Evolutionary conservation across 2,797 vertebrate species (phyloP).

Genomic region (Gambusia yucatana): DNA sequence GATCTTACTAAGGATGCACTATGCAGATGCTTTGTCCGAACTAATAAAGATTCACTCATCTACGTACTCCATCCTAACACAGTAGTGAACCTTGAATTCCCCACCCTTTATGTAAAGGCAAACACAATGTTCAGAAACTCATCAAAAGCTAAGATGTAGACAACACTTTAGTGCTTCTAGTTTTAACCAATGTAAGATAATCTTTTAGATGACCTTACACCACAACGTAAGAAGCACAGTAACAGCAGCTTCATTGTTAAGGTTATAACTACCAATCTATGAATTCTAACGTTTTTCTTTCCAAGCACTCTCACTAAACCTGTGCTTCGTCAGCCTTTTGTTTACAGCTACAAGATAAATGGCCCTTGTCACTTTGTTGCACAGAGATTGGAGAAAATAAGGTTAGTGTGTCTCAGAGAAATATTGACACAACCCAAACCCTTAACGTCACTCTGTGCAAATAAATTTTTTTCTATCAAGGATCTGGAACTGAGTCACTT

Average conservation of each 20-base stretch:
- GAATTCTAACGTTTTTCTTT: background rate
- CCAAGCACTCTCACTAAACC: background rate
- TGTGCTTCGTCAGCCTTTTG: background rate
- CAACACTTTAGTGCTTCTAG: background rate
- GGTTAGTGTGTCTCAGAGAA: background rate
- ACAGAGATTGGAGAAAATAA: background rate
- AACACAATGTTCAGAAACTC: background rate
- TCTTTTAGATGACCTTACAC: background rate
- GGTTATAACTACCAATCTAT: background rate
- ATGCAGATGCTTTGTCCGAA: background rate
- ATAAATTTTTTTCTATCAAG: background rate
- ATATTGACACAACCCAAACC: background rate
- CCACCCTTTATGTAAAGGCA: background rate
- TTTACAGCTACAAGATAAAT: background rate
- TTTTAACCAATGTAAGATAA: background rate
- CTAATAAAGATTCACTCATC: background rate
- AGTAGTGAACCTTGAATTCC: background rate
- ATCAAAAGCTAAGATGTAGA: background rate
- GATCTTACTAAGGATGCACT: background rate
- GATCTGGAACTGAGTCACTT: background rate
- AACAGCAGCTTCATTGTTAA: background rate
- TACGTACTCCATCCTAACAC: background rate
- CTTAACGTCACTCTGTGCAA: background rate
- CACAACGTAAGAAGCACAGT: background rate
- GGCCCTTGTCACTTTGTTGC: background rate